Conservation (phyloP, 2,888 invertebrate species). For the Eupeodes latifasciatus region DNA sequence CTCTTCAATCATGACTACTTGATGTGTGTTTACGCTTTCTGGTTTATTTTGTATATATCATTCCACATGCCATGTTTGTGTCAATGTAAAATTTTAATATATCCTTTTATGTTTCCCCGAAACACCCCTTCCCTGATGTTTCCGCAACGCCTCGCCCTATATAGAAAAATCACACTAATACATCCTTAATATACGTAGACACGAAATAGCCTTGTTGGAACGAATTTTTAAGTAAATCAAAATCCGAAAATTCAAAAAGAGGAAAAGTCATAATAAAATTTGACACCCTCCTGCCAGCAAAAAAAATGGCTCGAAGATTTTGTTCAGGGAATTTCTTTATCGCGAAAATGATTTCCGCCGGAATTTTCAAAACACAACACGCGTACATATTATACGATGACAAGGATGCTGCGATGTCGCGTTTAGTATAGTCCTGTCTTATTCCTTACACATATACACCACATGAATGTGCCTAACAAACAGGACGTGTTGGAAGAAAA, state of each 20-base stretch:
- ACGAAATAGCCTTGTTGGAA: conserved; percentile 44
- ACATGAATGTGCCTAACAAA: conserved; percentile 3
- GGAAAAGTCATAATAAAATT: conserved; percentile 65
- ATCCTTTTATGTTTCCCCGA: not conserved
- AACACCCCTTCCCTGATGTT: not conserved
- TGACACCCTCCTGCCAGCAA: conserved; percentile 40
- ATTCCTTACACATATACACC: not conserved
- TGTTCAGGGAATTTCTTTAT: conserved; percentile 26
- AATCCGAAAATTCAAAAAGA: conserved; percentile 64
- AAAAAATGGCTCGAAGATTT: not conserved
- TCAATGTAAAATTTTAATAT: conserved; percentile 19
- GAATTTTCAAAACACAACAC: conserved; percentile 43
- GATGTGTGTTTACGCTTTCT: conserved; percentile 26
- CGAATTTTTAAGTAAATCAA: conserved; percentile 40
- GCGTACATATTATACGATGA: conserved; percentile 25
- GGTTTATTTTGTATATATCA: conserved; percentile 7
- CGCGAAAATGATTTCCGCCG: conserved; percentile 58
- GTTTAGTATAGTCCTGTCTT: not conserved
- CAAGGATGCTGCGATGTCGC: conserved; percentile 25
- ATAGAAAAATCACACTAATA: too few relatives aligned
- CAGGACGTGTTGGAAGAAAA: conserved; percentile 49
- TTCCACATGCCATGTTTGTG: conserved; percentile 34
- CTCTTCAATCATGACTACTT: conserved; percentile 43
- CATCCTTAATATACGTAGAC: not conserved
- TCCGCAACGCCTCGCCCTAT: not conserved